Evolutionary conservation across 1,140 invertebrate genomes (phyloP), one percentile per base, ranked within the genome.

Genomic region (Macrosteles quadrilineatus): DNA sequence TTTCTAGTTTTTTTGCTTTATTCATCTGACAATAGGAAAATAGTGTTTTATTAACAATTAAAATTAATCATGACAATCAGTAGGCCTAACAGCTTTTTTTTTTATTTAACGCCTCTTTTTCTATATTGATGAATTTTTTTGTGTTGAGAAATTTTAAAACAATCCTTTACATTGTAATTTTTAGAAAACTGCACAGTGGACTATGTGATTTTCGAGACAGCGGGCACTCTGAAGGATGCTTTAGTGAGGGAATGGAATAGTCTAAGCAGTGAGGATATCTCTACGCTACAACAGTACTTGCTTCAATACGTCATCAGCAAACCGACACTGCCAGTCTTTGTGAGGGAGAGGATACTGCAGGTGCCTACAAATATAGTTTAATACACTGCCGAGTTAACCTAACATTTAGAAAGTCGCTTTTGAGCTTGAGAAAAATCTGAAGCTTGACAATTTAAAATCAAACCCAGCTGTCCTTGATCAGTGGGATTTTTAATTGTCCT

Each of bases 161-260:
- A 17, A 50, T 17, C 21, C 21, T 4, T 21, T 50, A 3, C 14
- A 50, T 19, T 69, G 57, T 70, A 62, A 71, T 71, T 72, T 74
- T 29, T 78, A 87, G 93, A 95, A 81, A 88, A 86, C 43, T 90
- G 88, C 70, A 83, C 85, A 66, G 87, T 89, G 70, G 91, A 93
- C 76, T 94, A 93, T 84, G 91, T 96, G 4, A 78, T 95, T 57
- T 96, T 95, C 83, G 94, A 96, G 83, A 87, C 91, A 72, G 92
- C 90, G 4, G 88, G 89, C 67, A 85, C 95, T n/a, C 81, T 97
- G 67, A 95, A 94, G 81, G 86, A 89, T 74, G 90, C 91, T 29
- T 79, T 96, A 6, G 88, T 96, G 59, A 84, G 90, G 78, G 93
- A 96, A 84, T 96, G 94, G 94, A 81, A 83, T 19, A 80, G 87